These are phyloP conservation scores for Drosophila leonis DNA, from an alignment of 2,888 invertebrate species.

Conservation along the genomic window DNA sequence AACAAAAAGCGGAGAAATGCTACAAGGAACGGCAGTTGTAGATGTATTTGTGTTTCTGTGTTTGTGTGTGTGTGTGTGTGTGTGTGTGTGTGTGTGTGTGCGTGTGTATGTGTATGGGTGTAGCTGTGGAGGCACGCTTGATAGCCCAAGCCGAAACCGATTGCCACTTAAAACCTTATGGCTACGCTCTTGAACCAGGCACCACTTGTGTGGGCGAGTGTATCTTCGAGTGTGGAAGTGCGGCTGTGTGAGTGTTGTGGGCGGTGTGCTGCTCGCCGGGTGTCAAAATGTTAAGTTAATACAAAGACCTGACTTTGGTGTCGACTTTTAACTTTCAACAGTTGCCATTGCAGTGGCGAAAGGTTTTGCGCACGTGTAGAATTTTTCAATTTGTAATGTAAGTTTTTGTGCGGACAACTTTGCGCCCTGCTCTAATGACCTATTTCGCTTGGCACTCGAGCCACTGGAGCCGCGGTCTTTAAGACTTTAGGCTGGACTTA, in stretches of 20 bases:
- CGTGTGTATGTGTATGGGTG: background rate
- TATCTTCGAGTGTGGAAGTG: slow-evolving; percentile 6
- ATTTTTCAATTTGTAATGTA: slow-evolving; percentile 72
- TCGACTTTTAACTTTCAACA: slow-evolving; percentile 72
- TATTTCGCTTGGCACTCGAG: slow-evolving; percentile 37
- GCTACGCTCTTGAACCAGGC: slow-evolving; percentile 65
- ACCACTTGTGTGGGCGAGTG: slow-evolving; percentile 34
- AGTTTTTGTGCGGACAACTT: slow-evolving; percentile 36
- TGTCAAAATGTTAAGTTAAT: slow-evolving; percentile 80
- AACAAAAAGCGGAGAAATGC: slow-evolving; percentile 61
- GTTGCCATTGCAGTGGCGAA: slow-evolving; percentile 45
- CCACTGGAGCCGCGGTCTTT: slow-evolving; percentile 5
- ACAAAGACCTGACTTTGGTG: slow-evolving; percentile 68
- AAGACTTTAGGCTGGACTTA: slow-evolving; percentile 44
- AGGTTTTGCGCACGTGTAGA: slow-evolving; percentile 60
- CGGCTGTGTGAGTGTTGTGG: slow-evolving; percentile 7
- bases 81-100: slow-evolving; percentile 6
- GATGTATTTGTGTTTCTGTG: slow-evolving; percentile 13
- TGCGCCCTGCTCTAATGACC: slow-evolving; percentile 67
- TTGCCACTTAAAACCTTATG: slow-evolving; percentile 76
- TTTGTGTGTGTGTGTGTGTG: background rate
- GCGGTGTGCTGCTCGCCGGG: slow-evolving; percentile 39
- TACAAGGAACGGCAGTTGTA: slow-evolving; percentile 48
- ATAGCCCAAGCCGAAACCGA: slow-evolving; percentile 74
- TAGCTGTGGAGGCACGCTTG: slow-evolving; percentile 56